These are phyloP conservation scores for Neopipo cinnamomea DNA, from an alignment of 2,113 vertebrate species.

Conservation along the genomic window DNA sequence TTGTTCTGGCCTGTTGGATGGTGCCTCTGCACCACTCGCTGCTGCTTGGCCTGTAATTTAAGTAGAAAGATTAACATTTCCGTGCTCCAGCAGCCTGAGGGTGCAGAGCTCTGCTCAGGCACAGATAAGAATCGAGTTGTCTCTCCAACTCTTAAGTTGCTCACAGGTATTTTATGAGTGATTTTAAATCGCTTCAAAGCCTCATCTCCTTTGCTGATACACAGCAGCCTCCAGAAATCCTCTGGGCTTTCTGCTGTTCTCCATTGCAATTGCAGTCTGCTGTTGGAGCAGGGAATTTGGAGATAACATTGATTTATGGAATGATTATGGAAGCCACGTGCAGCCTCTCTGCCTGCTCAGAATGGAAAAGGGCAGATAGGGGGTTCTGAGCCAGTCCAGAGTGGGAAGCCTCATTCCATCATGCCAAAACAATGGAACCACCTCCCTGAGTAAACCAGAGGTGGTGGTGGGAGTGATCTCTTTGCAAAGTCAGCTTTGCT, in stretches of 20 bases:
- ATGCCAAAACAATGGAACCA: neutral
- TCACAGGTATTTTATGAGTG: slow-evolving; percentile 27
- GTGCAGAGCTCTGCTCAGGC: slow-evolving; percentile 26
- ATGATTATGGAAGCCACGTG: neutral
- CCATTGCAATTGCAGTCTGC: neutral
- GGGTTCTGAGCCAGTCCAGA: neutral
- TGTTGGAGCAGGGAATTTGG: neutral
- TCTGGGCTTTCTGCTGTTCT: neutral
- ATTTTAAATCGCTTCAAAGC: slow-evolving; percentile 44
- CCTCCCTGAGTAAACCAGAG: neutral
- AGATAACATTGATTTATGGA: neutral
- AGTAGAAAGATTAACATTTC: neutral
- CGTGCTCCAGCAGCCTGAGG: neutral
- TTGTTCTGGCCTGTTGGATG: neutral
- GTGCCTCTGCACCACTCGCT: rapidly evolving
- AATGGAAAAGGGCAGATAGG: rapidly evolving
- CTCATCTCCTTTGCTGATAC: neutral
- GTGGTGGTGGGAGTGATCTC: neutral
- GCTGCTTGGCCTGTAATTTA: neutral
- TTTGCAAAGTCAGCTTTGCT: neutral
- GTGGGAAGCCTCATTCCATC: neutral
- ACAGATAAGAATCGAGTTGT: slow-evolving; percentile 22
- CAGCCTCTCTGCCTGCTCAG: neutral
- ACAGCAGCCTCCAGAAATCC: neutral
- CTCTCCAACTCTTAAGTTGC: slow-evolving; percentile 20